Conservation (phyloP, 2,888 invertebrate genomes). For the Catocala sponsa region DNA sequence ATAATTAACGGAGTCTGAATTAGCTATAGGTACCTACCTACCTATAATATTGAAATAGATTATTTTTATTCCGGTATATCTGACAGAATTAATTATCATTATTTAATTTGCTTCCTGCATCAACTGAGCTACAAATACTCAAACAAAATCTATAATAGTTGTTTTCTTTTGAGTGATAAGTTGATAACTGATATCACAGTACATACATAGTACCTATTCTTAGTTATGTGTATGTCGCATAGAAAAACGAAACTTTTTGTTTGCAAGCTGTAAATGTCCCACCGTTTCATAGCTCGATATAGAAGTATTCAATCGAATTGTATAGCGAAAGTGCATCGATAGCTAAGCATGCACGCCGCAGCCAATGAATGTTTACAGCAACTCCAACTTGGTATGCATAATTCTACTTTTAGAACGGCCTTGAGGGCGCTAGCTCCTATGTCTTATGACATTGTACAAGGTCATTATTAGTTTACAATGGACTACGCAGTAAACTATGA, state of each 20-base stretch:
- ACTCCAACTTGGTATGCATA: conserved; percentile 52
- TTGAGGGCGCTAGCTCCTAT: conserved; percentile 69
- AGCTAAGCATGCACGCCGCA: conserved; percentile 26
- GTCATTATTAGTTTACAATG: conserved; percentile 62
- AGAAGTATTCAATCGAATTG: conserved; percentile 7
- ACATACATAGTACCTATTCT: neutral
- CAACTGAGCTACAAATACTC: neutral
- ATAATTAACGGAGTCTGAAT: too few relatives aligned
- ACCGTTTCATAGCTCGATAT: neutral
- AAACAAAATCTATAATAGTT: too few relatives aligned
- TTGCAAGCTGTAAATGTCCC: neutral
- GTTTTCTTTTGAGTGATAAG: too few relatives aligned
- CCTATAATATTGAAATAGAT: too few relatives aligned
- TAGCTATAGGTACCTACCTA: too few relatives aligned
- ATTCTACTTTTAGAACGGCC: conserved; percentile 67
- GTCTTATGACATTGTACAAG: conserved; percentile 76
- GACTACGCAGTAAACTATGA: conserved; percentile 36
- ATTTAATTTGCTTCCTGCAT: neutral
- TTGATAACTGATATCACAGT: too few relatives aligned
- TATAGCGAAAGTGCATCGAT: conserved; percentile 42
- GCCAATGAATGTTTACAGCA: conserved; percentile 49
- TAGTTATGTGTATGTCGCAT: neutral
- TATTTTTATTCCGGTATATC: too few relatives aligned
- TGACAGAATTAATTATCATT: too few relatives aligned
- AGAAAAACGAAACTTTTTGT: neutral